Base-by-base conservation (phyloP, 2,797 vertebrate genomes). In the Kryptolebias ocellatus region DNA sequence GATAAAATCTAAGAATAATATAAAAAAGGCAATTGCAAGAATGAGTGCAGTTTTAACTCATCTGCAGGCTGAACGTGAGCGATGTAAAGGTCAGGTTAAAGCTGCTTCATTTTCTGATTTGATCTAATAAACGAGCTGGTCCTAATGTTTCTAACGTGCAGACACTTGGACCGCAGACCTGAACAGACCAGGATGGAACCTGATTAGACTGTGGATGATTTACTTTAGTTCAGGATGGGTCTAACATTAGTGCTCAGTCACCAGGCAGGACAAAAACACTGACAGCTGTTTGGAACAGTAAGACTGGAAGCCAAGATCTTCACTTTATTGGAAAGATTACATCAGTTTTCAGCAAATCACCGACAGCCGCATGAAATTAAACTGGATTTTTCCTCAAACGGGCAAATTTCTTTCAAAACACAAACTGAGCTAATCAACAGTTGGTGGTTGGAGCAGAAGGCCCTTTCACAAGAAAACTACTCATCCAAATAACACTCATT, bases 91-190 rank as follows among this genome's bases (percentile, higher is more conserved):
- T 37, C 34, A 37, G 5, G 10, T 5, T 37, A 37, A 37, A 37
- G 10, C 5, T 5, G 34, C 34, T 37, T 37, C 34, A 37, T 5
- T 5, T 37, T 37, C 34, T 37, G 5, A 37, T 37, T 37, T 5
- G 34, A 20, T 2, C 39, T 9, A 61, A 51, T 61, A n/a, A 51
- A 51, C 17, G 6, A 5, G n/a, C 11, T 31, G 37, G 24, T 16
- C 17, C 29, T 15, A 50, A 51, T n/a, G 60, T 60, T 10, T 24
- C 20, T 63, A 51, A 70, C 49, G 47, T 54, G 20, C 15, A 64
- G 63, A 68, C 53, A 73, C 34, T 24, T 51, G 39, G 65, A 73
- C 28, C 60, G 4, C 8, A 61, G 28, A 57, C 50, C 9, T 7
- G n/a, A 56, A 67, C 62, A 53, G 46, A 74, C 49, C 44, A 55